Evolutionary conservation across 2,797 vertebrate species (phyloP), one percentile per base, ranked within the genome.

Genomic region (Gobio occitaniae): DNA sequence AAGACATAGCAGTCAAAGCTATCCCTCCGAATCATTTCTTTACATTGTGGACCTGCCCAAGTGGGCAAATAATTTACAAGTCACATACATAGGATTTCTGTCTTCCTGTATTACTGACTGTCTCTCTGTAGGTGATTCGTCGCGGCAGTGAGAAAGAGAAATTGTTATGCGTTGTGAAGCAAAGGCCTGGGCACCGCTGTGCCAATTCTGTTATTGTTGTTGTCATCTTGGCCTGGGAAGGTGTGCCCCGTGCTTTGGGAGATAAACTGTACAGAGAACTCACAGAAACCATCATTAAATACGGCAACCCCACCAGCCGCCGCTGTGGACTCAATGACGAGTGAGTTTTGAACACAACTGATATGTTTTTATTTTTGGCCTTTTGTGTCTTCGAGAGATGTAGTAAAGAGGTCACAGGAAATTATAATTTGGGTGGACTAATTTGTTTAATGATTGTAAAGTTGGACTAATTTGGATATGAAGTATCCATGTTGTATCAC

Each of bases 301-400:
- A 93, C 0, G 98, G 98, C 90, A 99, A 99, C 93, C 95, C 98
- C 89, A 99, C 98, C 91, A 98, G 96, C 92, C 96, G 98, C 83
- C 97, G 98, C 92, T 99, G 98, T 12, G 98, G 97, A 92, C 96
- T 99, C 92, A 99, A 99, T 0, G 98, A 99, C 0, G 98, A 98
- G 98, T 98, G 91, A 93, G 98, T 97, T 68, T 80, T 15, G 0
- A 19, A 47, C 3, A 44, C 41, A 69, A 48, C 2, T 47, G 7
- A 50, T 25, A 1, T 63, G 12, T 65, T 47, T 47, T 25, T 61
- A 25, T 63, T 61, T 59, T n/a, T n/a, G 9, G 0, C 10, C 54
- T 56, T 61, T 61, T 61, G 59, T 25, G 10, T 61, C n/a, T 61
- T 61, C 4, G 12, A 63, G 61, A 29, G 25, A 3, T 63, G 25